Percentiles rank a stretch among this genome's conserved stretches.
Evolutionary conservation across 2,888 invertebrate species (phyloP).

Genomic region (Diarsia mendica): DNA sequence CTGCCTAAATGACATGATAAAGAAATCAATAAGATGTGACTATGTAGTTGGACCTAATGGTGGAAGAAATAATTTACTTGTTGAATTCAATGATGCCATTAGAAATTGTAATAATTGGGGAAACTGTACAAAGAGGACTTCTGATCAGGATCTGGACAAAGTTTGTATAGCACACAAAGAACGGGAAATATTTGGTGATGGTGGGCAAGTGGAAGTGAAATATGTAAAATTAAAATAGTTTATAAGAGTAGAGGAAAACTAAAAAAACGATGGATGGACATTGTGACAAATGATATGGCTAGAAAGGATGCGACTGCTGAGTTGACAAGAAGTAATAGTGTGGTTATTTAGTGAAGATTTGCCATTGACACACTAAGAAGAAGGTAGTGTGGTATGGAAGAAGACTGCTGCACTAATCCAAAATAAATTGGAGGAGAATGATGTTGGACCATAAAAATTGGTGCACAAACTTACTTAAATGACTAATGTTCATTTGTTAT

Average conservation of each 20-base stretch:
- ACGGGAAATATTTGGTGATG: constrained; percentile 73
- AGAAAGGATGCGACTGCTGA: no score
- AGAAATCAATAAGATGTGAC: constrained; percentile 91
- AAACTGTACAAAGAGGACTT: constrained; percentile 88
- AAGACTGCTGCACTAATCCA: no score
- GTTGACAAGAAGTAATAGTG: no score
- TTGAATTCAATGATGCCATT: constrained; percentile 91
- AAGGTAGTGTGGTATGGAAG: no score
- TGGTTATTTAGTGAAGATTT: no score
- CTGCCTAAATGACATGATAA: constrained; percentile 92
- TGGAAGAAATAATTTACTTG: constrained; percentile 92
- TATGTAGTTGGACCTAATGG: constrained; percentile 94
- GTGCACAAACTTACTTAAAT: background rate
- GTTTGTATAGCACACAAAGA: constrained; percentile 90
- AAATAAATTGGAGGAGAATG: no score
- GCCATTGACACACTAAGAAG: no score
- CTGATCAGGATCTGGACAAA: constrained; percentile 87
- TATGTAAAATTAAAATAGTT: constrained; percentile 61
- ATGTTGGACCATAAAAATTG: background rate
- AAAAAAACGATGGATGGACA: no score
- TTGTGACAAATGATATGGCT: no score
- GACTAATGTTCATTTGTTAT: constrained; percentile 1
- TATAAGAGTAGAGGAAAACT: no score
- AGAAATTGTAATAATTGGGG: constrained; percentile 88
- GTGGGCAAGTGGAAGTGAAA: constrained; percentile 70